These are phyloP conservation scores for Hirtodrosophila histrioides DNA, from an alignment of 2,888 invertebrate genomes.

Conservation along the genomic window DNA sequence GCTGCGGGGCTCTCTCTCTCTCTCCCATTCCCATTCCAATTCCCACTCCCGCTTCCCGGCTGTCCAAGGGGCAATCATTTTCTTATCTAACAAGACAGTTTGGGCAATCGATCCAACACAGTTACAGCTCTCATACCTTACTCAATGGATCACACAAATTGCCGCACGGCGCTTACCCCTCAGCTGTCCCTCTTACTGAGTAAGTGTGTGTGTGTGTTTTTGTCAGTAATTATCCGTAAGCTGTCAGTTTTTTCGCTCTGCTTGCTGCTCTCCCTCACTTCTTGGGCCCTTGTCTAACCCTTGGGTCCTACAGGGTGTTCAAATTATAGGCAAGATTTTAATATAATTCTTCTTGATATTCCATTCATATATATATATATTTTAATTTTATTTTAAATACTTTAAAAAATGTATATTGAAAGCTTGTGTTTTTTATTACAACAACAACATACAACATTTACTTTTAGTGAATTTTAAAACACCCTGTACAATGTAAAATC, in stretches of 20 bases:
- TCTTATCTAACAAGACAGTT: slow-evolving; percentile 76
- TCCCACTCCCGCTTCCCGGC: background rate
- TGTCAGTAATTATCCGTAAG: slow-evolving; percentile 77
- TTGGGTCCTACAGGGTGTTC: slow-evolving; percentile 11
- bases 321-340: background rate
- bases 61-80: slow-evolving; percentile 61
- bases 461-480: too few relatives aligned
- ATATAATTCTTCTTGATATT: too few relatives aligned
- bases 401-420: too few relatives aligned
- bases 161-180: slow-evolving; percentile 56
- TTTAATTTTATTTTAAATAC: too few relatives aligned
- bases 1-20: slow-evolving; percentile 40
- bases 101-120: slow-evolving; percentile 63
- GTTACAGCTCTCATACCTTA: slow-evolving; percentile 47
- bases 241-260: slow-evolving; percentile 79
- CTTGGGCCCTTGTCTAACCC: slow-evolving; percentile 36
- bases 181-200: slow-evolving; percentile 12
- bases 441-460: too few relatives aligned
- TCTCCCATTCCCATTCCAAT: background rate
- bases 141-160: slow-evolving; percentile 77
- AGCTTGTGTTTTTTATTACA: too few relatives aligned
- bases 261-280: slow-evolving; percentile 39
- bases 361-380: too few relatives aligned
- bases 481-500: too few relatives aligned
- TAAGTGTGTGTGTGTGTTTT: slow-evolving; percentile 40